Conservation (phyloP, 1,140 invertebrate species). For the Trinorchestia longiramus region DNA sequence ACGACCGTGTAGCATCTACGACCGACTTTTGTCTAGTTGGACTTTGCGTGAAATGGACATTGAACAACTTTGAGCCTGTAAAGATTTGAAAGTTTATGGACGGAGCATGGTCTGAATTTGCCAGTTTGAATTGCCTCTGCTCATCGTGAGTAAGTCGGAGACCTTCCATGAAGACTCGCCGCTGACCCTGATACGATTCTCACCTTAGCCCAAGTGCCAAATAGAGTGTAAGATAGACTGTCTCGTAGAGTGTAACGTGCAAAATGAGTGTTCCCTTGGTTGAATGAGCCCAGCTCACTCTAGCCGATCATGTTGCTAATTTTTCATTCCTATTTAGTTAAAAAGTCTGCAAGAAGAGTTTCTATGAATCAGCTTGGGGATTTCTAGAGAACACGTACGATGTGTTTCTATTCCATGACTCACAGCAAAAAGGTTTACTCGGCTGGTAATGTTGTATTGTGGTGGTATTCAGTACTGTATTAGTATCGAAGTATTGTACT, state of each 20-base stretch:
- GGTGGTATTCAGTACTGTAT: not conserved
- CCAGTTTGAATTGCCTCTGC: not conserved
- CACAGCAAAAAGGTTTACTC: not conserved
- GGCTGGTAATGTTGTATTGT: not conserved
- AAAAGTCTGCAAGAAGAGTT: not conserved
- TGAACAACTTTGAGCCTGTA: not conserved
- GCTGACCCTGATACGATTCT: slow-evolving; percentile 40
- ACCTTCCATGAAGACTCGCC: not conserved
- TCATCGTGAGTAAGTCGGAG: not conserved
- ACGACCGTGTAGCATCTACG: not conserved
- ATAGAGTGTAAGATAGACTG: slow-evolving; percentile 25
- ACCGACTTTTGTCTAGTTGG: not conserved
- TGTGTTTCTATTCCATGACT: not conserved
- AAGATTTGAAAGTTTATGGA: not conserved
- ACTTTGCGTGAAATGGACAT: not conserved
- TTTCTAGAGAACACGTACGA: not conserved
- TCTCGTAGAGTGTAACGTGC: not conserved
- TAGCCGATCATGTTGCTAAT: not conserved
- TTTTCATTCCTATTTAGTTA: not conserved
- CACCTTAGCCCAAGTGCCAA: slow-evolving; percentile 52
- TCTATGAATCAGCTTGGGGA: not conserved
- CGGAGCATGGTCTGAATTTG: not conserved
- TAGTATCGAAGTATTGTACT: not conserved
- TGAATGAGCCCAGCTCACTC: not conserved
- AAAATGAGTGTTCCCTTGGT: not conserved